Conservation (phyloP, 2,113 vertebrate genomes). For the Romanogobio albipinnatus region DNA sequence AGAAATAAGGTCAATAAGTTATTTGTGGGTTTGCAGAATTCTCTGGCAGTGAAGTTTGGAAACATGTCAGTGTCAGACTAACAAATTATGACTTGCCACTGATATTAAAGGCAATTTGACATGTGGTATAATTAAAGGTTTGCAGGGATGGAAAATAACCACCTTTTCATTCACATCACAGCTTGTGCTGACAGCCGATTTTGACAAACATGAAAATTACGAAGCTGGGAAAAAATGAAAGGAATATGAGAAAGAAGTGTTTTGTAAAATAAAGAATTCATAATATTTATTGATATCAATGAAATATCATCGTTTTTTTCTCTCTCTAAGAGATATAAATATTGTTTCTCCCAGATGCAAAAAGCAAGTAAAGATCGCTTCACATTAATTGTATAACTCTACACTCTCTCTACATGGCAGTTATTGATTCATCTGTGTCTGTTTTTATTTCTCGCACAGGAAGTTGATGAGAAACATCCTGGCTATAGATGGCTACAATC, state of each 20-base stretch:
- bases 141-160: slow-evolving; percentile 13
- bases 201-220: slow-evolving; percentile 11
- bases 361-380: neutral
- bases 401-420: neutral
- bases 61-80: slow-evolving; percentile 17
- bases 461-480: neutral
- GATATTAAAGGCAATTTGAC: neutral
- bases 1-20: neutral
- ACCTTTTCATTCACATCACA: slow-evolving; percentile 30
- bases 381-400: neutral
- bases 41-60: neutral
- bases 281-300: neutral
- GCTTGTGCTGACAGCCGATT: slow-evolving; percentile 3
- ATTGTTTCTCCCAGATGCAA: neutral
- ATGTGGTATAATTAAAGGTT: neutral
- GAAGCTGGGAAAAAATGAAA: slow-evolving; percentile 5
- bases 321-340: neutral
- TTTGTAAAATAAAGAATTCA: slow-evolving; percentile 28
- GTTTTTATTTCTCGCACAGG: neutral
- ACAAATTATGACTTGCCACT: slow-evolving; percentile 15
- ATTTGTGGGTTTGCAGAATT: neutral
- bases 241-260: neutral
- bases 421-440: neutral
- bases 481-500: neutral
- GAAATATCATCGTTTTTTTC: neutral